Conservation (phyloP, 2,888 invertebrate genomes). For the Tachystola acroxantha region DNA sequence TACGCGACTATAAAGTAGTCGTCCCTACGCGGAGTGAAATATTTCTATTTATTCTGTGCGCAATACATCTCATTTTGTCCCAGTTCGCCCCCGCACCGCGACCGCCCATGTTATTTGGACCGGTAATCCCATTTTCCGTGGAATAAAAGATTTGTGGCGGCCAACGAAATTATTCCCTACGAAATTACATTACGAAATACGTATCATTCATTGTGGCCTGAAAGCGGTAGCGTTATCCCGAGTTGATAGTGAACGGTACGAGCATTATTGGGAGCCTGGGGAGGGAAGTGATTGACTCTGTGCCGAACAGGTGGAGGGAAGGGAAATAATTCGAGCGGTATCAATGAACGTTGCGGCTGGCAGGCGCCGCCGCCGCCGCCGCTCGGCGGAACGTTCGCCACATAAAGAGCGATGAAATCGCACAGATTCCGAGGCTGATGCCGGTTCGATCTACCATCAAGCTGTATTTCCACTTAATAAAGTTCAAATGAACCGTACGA, state of each 20-base stretch:
- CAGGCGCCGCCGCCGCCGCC: neutral
- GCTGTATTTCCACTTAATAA: conserved; percentile 58
- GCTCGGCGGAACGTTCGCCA: conserved; percentile 4
- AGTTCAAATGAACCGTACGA: conserved; percentile 55
- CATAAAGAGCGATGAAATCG: conserved; percentile 27
- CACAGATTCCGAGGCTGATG: conserved; percentile 20
- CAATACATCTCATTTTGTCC: conserved; percentile 34
- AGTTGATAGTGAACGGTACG: neutral
- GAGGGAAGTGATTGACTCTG: conserved; percentile 6
- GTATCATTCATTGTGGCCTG: conserved; percentile 15
- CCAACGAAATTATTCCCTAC: conserved; percentile 19
- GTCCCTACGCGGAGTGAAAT: conserved; percentile 15
- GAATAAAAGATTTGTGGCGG: conserved; percentile 26
- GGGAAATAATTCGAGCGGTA: conserved; percentile 1
- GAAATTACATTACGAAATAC: conserved; percentile 18
- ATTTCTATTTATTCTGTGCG: conserved; percentile 28
- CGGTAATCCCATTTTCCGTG: conserved; percentile 32
- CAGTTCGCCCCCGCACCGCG: conserved; percentile 20
- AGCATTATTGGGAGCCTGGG: conserved; percentile 2
- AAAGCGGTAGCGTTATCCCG: conserved; percentile 5
- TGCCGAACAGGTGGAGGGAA: conserved; percentile 6
- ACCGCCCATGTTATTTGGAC: conserved; percentile 27
- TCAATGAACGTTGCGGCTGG: neutral
- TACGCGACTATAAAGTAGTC: conserved; percentile 26
- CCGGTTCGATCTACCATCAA: conserved; percentile 32